Evolutionary conservation across 2,797 vertebrate species (phyloP).

Genomic region (Onychomys arenicola): DNA sequence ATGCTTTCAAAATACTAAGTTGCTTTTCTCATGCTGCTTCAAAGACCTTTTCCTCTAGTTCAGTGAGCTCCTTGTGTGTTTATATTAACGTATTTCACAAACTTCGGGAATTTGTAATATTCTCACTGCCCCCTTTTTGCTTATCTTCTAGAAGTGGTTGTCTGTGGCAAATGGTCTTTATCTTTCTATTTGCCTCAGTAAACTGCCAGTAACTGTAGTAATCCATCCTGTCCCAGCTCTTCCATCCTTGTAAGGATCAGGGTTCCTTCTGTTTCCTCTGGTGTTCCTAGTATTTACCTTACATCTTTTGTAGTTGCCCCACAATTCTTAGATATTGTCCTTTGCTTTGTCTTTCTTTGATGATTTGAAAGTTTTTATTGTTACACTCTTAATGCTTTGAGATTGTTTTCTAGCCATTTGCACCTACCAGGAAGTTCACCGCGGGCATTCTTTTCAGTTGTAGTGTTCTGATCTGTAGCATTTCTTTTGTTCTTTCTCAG

Average conservation of each 20-base stretch:
- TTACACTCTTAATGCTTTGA: neutral
- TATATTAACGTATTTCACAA: neutral
- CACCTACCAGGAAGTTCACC: neutral
- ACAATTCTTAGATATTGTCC: neutral
- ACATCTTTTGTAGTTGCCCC: neutral
- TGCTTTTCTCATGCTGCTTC: neutral
- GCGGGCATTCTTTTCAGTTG: neutral
- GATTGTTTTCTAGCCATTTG: neutral
- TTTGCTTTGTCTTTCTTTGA: neutral
- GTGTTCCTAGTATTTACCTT: neutral
- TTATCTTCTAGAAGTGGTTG: neutral
- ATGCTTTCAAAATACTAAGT: neutral
- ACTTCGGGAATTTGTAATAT: neutral
- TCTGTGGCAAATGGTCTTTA: neutral
- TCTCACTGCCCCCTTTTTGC: neutral
- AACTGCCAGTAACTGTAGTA: neutral
- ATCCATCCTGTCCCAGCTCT: neutral
- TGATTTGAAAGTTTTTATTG: neutral
- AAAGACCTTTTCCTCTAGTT: neutral
- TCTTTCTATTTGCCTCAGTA: neutral
- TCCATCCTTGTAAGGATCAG: neutral
- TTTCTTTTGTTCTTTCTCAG: neutral
- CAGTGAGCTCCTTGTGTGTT: neutral
- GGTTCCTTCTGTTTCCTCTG: neutral
- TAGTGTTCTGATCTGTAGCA: neutral